Evolutionary conservation across 1,140 invertebrate genomes (phyloP).

Genomic region (Sitophilus oryzae): DNA sequence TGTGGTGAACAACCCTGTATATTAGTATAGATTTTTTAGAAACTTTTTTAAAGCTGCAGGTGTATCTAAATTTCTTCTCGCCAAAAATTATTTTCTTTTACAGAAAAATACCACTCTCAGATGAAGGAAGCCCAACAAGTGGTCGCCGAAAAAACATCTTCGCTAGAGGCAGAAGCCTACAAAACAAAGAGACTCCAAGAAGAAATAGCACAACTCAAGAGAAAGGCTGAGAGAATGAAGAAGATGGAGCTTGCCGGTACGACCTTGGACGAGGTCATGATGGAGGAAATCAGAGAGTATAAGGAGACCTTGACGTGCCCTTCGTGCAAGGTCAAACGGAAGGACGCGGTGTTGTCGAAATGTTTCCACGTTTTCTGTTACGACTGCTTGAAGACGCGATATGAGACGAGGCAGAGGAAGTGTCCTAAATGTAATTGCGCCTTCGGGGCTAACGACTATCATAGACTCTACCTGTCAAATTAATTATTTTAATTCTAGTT

Average conservation of each 20-base stretch:
- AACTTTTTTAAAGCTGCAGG: constrained; percentile 99
- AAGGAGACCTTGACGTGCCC: constrained; percentile 98
- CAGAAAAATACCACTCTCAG: constrained; percentile 91
- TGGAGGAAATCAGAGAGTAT: constrained; percentile 96
- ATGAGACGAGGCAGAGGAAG: constrained; percentile 96
- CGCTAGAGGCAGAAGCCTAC: constrained; percentile 91
- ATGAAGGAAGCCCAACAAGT: constrained; percentile 96
- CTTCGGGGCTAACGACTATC: constrained; percentile 98
- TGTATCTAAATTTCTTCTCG: constrained; percentile 92
- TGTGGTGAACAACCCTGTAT: too few species aligned
- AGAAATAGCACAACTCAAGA: constrained; percentile 84
- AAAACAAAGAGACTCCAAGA: constrained; percentile 95
- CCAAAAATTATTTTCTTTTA: constrained; percentile 46
- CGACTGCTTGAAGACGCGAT: constrained; percentile 96
- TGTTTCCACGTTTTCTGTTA: constrained; percentile 99
- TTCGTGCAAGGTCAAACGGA: constrained; percentile 97
- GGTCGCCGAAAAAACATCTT: constrained; percentile 92
- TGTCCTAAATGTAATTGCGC: constrained; percentile 99
- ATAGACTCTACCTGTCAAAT: constrained; percentile 77
- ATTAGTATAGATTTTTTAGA: too few species aligned
- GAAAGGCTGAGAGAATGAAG: constrained; percentile 94
- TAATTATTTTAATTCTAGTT: constrained; percentile 15
- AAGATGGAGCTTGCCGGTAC: constrained; percentile 96
- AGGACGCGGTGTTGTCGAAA: constrained; percentile 97
- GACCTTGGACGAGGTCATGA: constrained; percentile 93